Evolutionary conservation across 2,888 invertebrate genomes (phyloP), one percentile per base, ranked within the genome.

Genomic region (Eurytoma californica): DNA sequence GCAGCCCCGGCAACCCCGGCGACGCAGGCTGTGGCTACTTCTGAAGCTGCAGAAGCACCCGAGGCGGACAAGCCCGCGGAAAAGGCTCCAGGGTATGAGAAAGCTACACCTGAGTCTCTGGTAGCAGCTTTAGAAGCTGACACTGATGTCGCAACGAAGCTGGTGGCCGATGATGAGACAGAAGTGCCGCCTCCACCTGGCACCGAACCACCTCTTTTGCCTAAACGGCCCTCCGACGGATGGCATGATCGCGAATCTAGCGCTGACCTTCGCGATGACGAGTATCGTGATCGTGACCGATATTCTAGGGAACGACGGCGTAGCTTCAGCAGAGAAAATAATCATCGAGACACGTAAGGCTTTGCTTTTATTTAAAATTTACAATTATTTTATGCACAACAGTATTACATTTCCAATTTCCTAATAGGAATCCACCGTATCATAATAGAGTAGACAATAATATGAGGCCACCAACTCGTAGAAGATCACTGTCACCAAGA

Each of bases 151-250:
- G 82, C 84, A 61, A 78, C 85, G 57, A 89, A 88, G 82, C 73
- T 87, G 61, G 55, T 28, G 51, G 24, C 28, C 13, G 89, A 88
- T 13, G 89, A 90, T 16, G 90, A 89, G 75, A 84, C 87, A 4
- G 90, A 90, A 80, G 88, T 88, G 5, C 87, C 88, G 74, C 88
- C 87, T 13, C 90, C 90, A 69, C 90, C 90, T 28, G 90, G 90
- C 39, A 90, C 90, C 24, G 90, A 90, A 75, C 88, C 88, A 72
- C 87, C 88, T 0, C 83, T 90, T 13, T 80, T 89, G 7, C 89
- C 90, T 12, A 90, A 90, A 69, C 89, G 88, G 30, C 78, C 83
- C 0, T 78, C 84, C 3, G 83, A 79, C n/a, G 78, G 82, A 1
- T 84, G 86, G 75, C 83, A 69, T 3, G 80, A 82, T 14, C 72